These are phyloP conservation scores for Hippopotamus amphibius DNA, from an alignment of 2,113 vertebrate genomes.

Conservation along the genomic window DNA sequence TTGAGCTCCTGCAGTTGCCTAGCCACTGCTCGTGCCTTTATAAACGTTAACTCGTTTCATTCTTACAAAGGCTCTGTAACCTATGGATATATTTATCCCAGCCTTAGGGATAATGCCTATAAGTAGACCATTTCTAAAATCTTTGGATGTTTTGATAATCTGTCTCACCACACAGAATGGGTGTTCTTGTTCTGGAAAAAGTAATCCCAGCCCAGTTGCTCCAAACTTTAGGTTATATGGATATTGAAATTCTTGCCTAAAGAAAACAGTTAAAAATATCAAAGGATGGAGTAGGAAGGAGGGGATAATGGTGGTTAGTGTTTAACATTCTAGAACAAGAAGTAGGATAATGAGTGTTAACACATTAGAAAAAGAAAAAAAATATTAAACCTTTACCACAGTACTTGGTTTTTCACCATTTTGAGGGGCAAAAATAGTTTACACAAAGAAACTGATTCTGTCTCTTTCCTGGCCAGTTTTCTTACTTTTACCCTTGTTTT, in stretches of 20 bases:
- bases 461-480: not conserved
- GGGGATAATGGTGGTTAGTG: not conserved
- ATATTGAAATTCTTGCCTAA: slow-evolving; percentile 29
- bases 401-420: slow-evolving; percentile 19
- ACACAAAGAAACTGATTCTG: not conserved
- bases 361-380: not conserved
- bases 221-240: not conserved
- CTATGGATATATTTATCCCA: not conserved
- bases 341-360: not conserved
- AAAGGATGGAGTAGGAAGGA: not conserved
- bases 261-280: slow-evolving; percentile 49
- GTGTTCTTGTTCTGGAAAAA: not conserved
- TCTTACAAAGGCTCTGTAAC: not conserved
- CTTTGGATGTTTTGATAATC: not conserved
- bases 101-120: not conserved
- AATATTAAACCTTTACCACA: not conserved
- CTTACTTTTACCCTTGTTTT: not conserved
- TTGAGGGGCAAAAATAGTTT: not conserved
- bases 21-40: not conserved
- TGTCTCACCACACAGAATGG: not conserved
- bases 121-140: not conserved
- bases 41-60: not conserved
- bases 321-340: slow-evolving; percentile 18
- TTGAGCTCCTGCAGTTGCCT: not conserved
- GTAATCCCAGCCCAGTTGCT: not conserved